phyloP scores from a whole-genome alignment of 30 jellyfish, hydroid and myxozoan genomes.

The Turritopsis rubra region DNA sequence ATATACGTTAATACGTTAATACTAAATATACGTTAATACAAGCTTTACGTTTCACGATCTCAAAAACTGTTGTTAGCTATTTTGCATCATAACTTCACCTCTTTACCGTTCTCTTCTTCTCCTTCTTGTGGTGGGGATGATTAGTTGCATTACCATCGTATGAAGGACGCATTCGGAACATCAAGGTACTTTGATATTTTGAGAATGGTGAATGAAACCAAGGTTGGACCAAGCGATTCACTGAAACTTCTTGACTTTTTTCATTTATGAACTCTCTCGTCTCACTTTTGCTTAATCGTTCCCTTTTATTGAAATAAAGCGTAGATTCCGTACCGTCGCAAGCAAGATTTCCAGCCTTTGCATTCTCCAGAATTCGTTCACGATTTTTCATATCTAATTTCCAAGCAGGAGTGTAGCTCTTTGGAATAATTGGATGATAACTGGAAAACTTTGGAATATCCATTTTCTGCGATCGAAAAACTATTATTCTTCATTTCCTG shows the following conservation, averaged over 20 bases:
- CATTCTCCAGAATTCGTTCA: slow-evolving; percentile 18
- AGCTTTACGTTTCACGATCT: too few species aligned
- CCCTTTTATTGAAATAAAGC: slow-evolving; percentile 1
- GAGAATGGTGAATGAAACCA: slow-evolving; percentile 18
- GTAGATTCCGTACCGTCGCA: slow-evolving; percentile 7
- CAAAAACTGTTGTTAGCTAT: too few species aligned
- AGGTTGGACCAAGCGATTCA: neutral
- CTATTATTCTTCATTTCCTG: neutral
- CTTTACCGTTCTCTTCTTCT: too few species aligned
- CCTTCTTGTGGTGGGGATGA: too few species aligned
- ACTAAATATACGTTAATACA: too few species aligned
- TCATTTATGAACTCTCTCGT: slow-evolving; percentile 6
- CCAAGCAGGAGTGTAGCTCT: slow-evolving; percentile 40
- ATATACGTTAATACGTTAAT: too few species aligned
- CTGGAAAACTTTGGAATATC: neutral
- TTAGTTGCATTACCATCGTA: too few species aligned
- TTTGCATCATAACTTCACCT: too few species aligned
- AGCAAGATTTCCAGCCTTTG: slow-evolving; percentile 7
- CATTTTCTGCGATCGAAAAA: neutral
- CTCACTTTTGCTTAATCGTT: neutral
- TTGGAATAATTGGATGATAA: slow-evolving; percentile 32
- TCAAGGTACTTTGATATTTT: slow-evolving; percentile 14
- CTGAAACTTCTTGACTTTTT: neutral
- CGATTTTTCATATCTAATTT: slow-evolving; percentile 33
- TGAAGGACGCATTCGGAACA: slow-evolving; percentile 1